Evolutionary conservation across 2,888 invertebrate species (phyloP).

Genomic region (Hirtodrosophila cameraria): DNA sequence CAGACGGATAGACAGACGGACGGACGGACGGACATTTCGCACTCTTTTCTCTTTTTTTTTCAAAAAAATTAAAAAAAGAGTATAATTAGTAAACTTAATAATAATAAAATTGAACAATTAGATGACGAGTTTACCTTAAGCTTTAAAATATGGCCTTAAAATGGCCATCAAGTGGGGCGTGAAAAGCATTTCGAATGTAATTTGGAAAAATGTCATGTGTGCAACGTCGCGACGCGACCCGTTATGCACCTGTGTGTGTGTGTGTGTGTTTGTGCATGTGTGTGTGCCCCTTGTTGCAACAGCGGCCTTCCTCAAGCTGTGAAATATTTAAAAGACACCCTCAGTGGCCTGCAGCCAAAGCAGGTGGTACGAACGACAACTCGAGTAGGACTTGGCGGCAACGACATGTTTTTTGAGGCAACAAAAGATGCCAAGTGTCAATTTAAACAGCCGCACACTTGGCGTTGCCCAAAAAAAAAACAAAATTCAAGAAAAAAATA

Average conservation of each 20-base stretch:
- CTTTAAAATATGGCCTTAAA: no score
- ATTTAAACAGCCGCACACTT: slow-evolving; percentile 76
- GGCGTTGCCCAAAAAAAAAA: slow-evolving; percentile 29
- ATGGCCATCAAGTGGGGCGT: slow-evolving; percentile 18
- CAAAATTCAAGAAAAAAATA: neutral
- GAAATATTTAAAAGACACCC: slow-evolving; percentile 63
- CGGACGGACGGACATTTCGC: no score
- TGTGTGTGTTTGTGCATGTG: neutral
- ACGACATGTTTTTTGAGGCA: slow-evolving; percentile 70
- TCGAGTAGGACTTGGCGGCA: slow-evolving; percentile 7
- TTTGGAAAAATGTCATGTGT: slow-evolving; percentile 60
- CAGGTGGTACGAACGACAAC: slow-evolving; percentile 10
- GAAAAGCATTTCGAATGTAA: slow-evolving; percentile 62
- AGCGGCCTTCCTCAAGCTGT: slow-evolving; percentile 42
- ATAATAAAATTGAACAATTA: no score
- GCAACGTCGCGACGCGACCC: slow-evolving; percentile 39
- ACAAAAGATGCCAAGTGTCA: slow-evolving; percentile 79
- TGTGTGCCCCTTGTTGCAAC: neutral
- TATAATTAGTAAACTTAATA: no score
- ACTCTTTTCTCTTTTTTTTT: no score
- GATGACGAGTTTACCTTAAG: no score
- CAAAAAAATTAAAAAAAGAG: no score
- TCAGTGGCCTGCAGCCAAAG: slow-evolving; percentile 26
- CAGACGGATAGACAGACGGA: no score
- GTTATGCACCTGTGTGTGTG: neutral